Base-by-base conservation (phyloP, 2,888 invertebrate species). In the Trissolcus brochymenae region DNA sequence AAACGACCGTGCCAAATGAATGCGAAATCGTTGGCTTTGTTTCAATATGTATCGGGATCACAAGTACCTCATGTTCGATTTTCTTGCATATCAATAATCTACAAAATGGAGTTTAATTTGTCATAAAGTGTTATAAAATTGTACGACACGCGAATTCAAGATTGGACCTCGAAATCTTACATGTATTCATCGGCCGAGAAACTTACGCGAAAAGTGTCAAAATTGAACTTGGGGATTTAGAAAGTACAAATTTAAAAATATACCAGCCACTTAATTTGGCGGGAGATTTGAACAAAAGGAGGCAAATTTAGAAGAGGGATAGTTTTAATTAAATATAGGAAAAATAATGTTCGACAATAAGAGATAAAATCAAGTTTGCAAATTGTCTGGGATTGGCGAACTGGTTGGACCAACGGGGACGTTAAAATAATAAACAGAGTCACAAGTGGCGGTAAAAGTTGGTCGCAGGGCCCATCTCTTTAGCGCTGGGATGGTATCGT, bases 401-500 rank as follows among this genome's bases (percentile, higher is more conserved):
- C 4, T 17, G 21, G 25, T 17, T 40, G 29, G 57, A 7, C 57
- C 60, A 9, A 16, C 16, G 65, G 60, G 59, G 29, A 75, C 57
- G 67, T 66, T 74, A 77, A 64, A 80, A 79, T 74, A 73, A 67
- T 67, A 78, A 78, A 75, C 77, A 73, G 75, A 64, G 70, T 67
- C 57, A 51, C 62, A 76, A 78, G 59, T 70, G 73, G 75, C 65
- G 64, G 70, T 70, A 78, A 79, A 81, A 83, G 81, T 82, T 82
- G 70, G 78, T 73, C 61, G 82, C 80, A 79, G 76, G 80, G 76
- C 80, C 76, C 76, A 77, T 81, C 82, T 82, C 84, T 84, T 82
- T 81, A 82, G 80, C 81, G 78, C 81, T 35, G 79, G 79, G 81
- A 79, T 81, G 81, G 79, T 79, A 79, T 80, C 82, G 84, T 85